phyloP scores from a whole-genome alignment of 2,888 invertebrate genomes.

The Spilosoma lubricipeda region DNA sequence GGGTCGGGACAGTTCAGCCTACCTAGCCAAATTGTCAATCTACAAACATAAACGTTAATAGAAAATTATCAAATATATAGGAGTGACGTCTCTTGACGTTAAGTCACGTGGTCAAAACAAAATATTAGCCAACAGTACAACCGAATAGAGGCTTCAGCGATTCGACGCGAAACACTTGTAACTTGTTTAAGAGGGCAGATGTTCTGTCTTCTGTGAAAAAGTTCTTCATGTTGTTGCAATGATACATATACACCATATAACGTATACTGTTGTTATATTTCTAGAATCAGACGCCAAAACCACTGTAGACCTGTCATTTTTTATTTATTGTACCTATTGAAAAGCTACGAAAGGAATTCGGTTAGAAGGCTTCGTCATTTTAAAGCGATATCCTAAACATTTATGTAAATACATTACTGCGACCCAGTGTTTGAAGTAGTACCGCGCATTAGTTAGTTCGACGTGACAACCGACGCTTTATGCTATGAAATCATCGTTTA shows the following conservation, averaged over 20 bases:
- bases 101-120: too few relatives aligned
- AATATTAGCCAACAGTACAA: too few relatives aligned
- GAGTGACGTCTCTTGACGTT: too few relatives aligned
- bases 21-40: too few relatives aligned
- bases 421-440: neutral
- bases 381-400: neutral
- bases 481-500: constrained; percentile 14
- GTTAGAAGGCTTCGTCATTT: neutral
- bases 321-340: too few relatives aligned
- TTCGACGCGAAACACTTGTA: too few relatives aligned
- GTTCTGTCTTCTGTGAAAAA: neutral
- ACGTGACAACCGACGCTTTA: neutral
- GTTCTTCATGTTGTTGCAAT: neutral
- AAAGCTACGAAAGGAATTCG: too few relatives aligned
- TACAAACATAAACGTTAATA: too few relatives aligned
- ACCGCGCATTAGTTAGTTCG: neutral
- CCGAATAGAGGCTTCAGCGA: too few relatives aligned
- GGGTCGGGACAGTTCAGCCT: too few relatives aligned
- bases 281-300: neutral
- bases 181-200: neutral
- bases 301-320: neutral
- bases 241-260: too few relatives aligned
- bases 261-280: neutral
- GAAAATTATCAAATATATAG: too few relatives aligned
- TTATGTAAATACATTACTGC: neutral